These are phyloP conservation scores for Caenorhabditis sinica DNA, from an alignment of 2,888 invertebrate species.

Conservation along the genomic window DNA sequence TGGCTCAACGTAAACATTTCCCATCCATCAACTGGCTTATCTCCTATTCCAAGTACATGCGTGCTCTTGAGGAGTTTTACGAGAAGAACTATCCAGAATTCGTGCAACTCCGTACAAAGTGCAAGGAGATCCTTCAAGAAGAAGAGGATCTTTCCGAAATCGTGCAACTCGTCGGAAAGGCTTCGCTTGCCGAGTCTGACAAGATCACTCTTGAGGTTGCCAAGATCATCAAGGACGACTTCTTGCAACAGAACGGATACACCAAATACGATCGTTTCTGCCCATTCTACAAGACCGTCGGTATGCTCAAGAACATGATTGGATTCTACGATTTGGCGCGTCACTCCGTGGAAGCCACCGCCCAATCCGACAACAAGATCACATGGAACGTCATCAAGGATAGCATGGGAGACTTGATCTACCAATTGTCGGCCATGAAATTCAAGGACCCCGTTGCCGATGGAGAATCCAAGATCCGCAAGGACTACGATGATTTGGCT, in stretches of 20 bases:
- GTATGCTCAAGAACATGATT: conserved; percentile 98
- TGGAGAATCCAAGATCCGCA: conserved; percentile 96
- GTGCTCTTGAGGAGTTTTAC: conserved; percentile 98
- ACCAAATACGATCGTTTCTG: conserved; percentile 89
- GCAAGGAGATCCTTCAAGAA: conserved; percentile 92
- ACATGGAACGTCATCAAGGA: conserved; percentile 92
- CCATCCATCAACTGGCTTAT: conserved; percentile 99
- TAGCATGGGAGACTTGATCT: conserved; percentile 95
- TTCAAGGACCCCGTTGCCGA: conserved; percentile 94
- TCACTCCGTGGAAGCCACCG: conserved; percentile 97
- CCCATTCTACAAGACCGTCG: conserved; percentile 99
- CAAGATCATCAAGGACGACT: conserved; percentile 94
- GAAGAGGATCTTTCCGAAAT: conserved; percentile 99
- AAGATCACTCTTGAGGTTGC: conserved; percentile 98
- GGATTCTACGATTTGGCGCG: conserved; percentile 98
- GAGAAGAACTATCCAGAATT: conserved; percentile 98
- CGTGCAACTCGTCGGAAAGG: conserved; percentile 98
- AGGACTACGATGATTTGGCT: conserved; percentile 96
- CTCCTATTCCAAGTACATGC: conserved; percentile 97
- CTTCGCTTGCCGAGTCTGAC: conserved; percentile 94
- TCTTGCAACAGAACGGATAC: conserved; percentile 98
- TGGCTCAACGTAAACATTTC: conserved; percentile 96
- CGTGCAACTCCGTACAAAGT: conserved; percentile 95
- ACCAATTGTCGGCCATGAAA: conserved; percentile 98
- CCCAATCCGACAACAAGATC: conserved; percentile 97